These are phyloP conservation scores for Chionomys nivalis DNA, from an alignment of 2,113 vertebrate species.

Conservation along the genomic window DNA sequence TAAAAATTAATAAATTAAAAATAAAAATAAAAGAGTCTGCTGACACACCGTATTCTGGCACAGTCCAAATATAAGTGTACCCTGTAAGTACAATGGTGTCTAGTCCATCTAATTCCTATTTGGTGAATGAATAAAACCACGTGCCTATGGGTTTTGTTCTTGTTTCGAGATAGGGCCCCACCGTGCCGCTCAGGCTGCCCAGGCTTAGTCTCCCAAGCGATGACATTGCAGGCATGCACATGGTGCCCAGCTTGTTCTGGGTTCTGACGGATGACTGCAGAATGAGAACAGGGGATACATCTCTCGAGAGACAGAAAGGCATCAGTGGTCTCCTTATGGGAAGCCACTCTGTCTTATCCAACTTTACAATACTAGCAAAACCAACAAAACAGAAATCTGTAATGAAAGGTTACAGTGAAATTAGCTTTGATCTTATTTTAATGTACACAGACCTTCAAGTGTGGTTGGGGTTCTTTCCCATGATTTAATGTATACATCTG, in stretches of 20 bases:
- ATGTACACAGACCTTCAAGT: constrained; percentile 1
- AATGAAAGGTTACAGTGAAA: constrained; percentile 47
- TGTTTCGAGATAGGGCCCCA: not conserved
- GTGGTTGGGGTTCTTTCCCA: not conserved
- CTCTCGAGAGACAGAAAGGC: not conserved
- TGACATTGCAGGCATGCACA: not conserved
- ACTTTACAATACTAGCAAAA: not conserved
- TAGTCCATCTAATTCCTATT: not conserved
- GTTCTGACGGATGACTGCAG: not conserved
- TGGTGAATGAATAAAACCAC: not conserved
- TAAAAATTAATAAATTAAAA: not conserved
- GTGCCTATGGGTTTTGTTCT: not conserved
- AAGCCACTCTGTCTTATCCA: not conserved
- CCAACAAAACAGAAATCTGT: not conserved
- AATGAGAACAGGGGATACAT: not conserved
- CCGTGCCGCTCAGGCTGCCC: not conserved
- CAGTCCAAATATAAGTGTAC: not conserved
- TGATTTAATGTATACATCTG: constrained; percentile 13
- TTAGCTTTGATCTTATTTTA: constrained; percentile 11
- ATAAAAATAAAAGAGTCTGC: not conserved
- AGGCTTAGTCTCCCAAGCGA: not conserved
- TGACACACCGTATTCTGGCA: not conserved
- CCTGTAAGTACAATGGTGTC: not conserved
- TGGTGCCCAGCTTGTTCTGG: not conserved
- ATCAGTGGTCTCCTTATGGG: not conserved